These are phyloP conservation scores for Trichogramma dendrolimi DNA, from an alignment of 2,888 invertebrate genomes.

Conservation along the genomic window DNA sequence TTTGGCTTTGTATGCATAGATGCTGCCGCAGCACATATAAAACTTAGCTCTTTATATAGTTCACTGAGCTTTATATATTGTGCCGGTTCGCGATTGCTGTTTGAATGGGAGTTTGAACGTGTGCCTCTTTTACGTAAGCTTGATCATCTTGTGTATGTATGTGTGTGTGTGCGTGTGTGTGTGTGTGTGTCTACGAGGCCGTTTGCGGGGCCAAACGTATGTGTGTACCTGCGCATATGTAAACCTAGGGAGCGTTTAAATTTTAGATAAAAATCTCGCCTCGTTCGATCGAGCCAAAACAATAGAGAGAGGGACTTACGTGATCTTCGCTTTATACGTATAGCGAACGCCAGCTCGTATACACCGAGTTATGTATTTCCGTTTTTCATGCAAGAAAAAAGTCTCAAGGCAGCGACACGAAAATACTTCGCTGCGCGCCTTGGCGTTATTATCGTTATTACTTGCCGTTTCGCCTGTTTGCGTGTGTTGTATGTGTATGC, in stretches of 20 bases:
- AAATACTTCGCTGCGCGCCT: constrained; percentile 43
- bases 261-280: constrained; percentile 26
- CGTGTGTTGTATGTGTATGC: too few relatives aligned
- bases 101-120: too few relatives aligned
- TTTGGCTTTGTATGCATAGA: not conserved
- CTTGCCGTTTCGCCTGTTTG: constrained; percentile 39
- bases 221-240: constrained; percentile 8
- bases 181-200: constrained; percentile 10
- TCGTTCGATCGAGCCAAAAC: constrained; percentile 18
- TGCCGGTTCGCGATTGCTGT: too few relatives aligned
- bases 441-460: constrained; percentile 44
- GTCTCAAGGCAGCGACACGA: constrained; percentile 34
- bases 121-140: too few relatives aligned
- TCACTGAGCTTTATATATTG: too few relatives aligned
- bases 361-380: too few relatives aligned
- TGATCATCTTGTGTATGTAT: constrained; percentile 10
- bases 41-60: constrained; percentile 13
- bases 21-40: constrained; percentile 4
- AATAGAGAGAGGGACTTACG: constrained; percentile 7
- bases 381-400: too few relatives aligned
- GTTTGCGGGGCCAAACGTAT: not conserved
- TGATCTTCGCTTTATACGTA: constrained; percentile 5
- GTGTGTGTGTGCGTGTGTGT: constrained; percentile 17
- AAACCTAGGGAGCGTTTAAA: constrained; percentile 17
- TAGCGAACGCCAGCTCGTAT: too few relatives aligned